Evolutionary conservation across 2,113 vertebrate genomes (phyloP).

Genomic region (Crotophaga sulcirostris): DNA sequence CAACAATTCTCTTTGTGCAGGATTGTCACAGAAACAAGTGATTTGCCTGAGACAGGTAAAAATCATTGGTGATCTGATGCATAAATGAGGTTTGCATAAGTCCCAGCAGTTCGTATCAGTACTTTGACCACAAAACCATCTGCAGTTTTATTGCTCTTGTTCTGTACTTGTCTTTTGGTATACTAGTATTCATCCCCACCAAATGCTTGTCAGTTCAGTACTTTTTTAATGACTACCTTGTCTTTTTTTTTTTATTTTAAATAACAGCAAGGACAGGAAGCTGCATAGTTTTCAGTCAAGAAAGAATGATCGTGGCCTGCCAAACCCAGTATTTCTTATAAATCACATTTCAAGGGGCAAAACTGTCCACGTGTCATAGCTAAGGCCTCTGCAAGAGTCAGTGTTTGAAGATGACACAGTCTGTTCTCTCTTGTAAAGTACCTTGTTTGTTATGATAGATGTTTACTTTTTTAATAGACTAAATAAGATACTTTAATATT

Average conservation of each 20-base stretch:
- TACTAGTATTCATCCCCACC: not conserved
- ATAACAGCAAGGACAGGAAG: not conserved
- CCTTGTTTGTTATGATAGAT: not conserved
- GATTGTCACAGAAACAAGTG: not conserved
- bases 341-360: not conserved
- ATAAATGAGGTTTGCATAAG: not conserved
- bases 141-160: not conserved
- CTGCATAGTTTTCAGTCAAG: not conserved
- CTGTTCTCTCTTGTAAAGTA: not conserved
- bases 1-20: not conserved
- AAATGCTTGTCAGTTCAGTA: not conserved
- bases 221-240: not conserved
- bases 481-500: not conserved
- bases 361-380: not conserved
- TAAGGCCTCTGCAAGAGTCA: not conserved
- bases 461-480: not conserved
- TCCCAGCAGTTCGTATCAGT: not conserved
- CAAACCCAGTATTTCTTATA: not conserved
- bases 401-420: not conserved
- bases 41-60: not conserved
- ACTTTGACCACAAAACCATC: not conserved
- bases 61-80: not conserved
- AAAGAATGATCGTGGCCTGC: too few species aligned
- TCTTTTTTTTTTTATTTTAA: not conserved
- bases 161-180: not conserved